Evolutionary conservation across 2,797 vertebrate species (phyloP), one percentile per base, ranked within the genome.

Genomic region (Ctenosaura bakeri): DNA sequence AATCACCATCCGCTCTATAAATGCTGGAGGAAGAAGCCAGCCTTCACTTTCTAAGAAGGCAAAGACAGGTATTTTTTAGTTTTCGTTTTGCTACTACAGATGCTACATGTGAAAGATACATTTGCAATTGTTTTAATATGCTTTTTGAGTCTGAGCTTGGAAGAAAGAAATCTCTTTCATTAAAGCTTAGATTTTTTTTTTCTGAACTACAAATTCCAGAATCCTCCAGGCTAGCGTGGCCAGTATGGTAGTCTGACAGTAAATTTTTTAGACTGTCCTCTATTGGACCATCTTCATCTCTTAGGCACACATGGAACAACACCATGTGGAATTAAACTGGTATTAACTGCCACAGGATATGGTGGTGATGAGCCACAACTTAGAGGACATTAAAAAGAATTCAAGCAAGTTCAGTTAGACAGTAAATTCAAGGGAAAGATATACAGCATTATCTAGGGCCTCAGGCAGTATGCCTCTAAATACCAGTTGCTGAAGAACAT

Each of bases 61-160:
- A 93, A 98, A 97, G 96, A 99, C 99, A 98, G 98, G 99, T 99
- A 97, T 12, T 46, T 73, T 93, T 93, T 77, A 7, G 29, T 87
- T 22, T 77, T 50, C n/a, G 54, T 87, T 88, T 91, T 26, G 62
- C 77, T 74, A 90, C n/a, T 86, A 0, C 24, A 74, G 32, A 69
- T 14, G 26, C 89, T 42, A 42, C 35, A 73, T 73, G 16, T 52
- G 77, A 80, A 91, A 0, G 46, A 78, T 82, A 79, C 0, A 29
- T 88, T 93, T 8, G 12, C n/a, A 89, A 74, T 38, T 78, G 7
- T 78, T 26, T 64, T 50, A 46, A 64, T 35, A 66, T n/a, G 64
- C 35, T 89, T 83, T 69, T 50, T 88, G 29, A 32, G 78, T 69
- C 35, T 88, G 35, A 32, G n/a, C n/a, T 56, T 82, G 24, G 73